Conservation (phyloP, 53 echinoderm and acorn worm species). For the Hippasteria phrygiana region DNA sequence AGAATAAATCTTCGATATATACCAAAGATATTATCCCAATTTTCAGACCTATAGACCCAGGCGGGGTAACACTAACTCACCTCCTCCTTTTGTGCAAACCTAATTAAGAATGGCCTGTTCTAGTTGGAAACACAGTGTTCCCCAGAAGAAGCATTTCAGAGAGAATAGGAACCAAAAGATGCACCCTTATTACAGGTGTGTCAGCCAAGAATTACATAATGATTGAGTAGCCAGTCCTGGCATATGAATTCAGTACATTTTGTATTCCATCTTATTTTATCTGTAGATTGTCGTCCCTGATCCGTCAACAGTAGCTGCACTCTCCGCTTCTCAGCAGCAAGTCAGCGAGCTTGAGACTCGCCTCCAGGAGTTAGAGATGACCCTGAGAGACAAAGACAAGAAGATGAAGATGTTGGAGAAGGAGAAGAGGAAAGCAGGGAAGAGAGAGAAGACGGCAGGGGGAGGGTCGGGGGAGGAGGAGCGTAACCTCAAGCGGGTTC, state of each 20-base stretch:
- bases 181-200: background rate
- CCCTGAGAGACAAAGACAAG: conserved; percentile 64
- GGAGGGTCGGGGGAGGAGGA: conserved; percentile 58
- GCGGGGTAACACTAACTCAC: too few relatives aligned
- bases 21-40: too few relatives aligned
- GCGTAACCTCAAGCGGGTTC: conserved; percentile 72
- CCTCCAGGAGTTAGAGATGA: conserved; percentile 48
- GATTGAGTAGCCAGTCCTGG: too few relatives aligned
- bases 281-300: conserved; percentile 80
- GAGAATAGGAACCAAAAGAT: too few relatives aligned
- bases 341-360: conserved; percentile 69
- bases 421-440: conserved; percentile 67
- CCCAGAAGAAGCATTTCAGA: too few relatives aligned
- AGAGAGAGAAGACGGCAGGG: background rate
- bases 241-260: too few relatives aligned
- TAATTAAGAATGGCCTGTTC: too few relatives aligned
- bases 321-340: conserved; percentile 69
- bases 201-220: background rate
- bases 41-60: too few relatives aligned
- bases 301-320: conserved; percentile 77
- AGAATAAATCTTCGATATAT: too few relatives aligned
- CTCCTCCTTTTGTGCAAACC: too few relatives aligned
- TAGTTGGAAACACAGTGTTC: too few relatives aligned
- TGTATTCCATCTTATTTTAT: too few relatives aligned
- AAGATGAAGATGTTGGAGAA: conserved; percentile 75